Conservation (phyloP, 2,797 vertebrate species). For the Sebastes hubbsi region DNA sequence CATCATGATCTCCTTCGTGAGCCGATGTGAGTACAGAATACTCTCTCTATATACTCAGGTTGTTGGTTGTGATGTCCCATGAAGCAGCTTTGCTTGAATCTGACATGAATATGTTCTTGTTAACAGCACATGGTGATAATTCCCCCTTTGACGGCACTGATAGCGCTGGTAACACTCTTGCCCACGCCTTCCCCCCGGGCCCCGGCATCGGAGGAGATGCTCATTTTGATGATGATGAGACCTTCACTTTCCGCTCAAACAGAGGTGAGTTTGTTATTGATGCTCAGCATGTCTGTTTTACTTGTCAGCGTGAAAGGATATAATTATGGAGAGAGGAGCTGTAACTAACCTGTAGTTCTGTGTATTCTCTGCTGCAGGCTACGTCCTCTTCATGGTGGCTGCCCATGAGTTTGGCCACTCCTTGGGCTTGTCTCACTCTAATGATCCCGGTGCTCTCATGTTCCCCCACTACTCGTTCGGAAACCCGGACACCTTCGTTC, state of each 20-base stretch:
- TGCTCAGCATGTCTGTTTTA: too few species aligned
- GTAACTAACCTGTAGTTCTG: neutral
- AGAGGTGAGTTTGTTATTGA: too few species aligned
- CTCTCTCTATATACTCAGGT: neutral
- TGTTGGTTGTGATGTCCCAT: neutral
- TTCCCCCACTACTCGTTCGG: constrained; percentile 70
- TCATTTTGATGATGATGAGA: constrained; percentile 92
- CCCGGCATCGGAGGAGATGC: constrained; percentile 85
- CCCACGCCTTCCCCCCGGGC: constrained; percentile 87
- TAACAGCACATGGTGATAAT: constrained; percentile 86
- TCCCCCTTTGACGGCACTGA: too few species aligned
- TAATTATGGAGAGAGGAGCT: too few species aligned
- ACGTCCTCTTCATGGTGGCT: constrained; percentile 80
- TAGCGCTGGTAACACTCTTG: constrained; percentile 61
- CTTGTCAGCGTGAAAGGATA: too few species aligned
- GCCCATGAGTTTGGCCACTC: constrained; percentile 84
- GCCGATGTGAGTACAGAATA: constrained; percentile 26
- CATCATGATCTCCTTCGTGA: constrained; percentile 91
- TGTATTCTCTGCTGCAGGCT: constrained; percentile 56
- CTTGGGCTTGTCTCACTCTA: constrained; percentile 79
- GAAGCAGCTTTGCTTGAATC: neutral
- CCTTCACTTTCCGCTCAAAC: constrained; percentile 77
- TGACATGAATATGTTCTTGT: neutral
- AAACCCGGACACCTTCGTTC: constrained; percentile 66
- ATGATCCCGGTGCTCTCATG: constrained; percentile 77